These are phyloP conservation scores for Agapornis canus DNA, from an alignment of 2,797 vertebrate species.

Conservation along the genomic window DNA sequence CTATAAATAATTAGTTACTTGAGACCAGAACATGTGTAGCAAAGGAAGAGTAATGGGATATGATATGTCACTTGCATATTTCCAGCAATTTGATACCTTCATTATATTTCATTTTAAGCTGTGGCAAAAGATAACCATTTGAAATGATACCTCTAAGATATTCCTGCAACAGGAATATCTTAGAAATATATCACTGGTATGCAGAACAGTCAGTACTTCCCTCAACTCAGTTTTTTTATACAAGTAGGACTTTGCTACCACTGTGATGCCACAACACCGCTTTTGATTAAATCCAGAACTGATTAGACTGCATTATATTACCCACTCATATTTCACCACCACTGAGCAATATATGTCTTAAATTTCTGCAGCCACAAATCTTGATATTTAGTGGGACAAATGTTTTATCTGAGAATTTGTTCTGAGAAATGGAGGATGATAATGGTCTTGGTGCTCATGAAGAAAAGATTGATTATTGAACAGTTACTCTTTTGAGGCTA, in stretches of 20 bases:
- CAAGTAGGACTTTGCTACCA: background rate
- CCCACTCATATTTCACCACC: background rate
- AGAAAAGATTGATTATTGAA: background rate
- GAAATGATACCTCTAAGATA: background rate
- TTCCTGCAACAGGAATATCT: background rate
- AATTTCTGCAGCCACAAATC: background rate
- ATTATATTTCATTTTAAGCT: slow-evolving; percentile 4
- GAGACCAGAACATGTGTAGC: background rate
- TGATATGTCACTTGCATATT: background rate
- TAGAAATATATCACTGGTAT: background rate
- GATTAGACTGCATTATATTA: background rate
- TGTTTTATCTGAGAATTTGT: background rate
- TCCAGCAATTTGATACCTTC: background rate
- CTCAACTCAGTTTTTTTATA: background rate
- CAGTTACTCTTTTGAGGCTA: background rate
- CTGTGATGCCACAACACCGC: background rate
- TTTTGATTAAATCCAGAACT: background rate
- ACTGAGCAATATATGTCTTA: background rate
- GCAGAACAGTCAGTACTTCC: background rate
- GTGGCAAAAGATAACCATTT: background rate
- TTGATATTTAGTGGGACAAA: background rate
- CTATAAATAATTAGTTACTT: background rate
- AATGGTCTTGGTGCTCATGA: background rate
- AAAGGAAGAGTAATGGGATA: background rate
- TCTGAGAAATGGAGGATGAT: background rate